A percentile compares a stretch with the other conserved stretches of the same genome.
phyloP scores from a whole-genome alignment of 2,888 invertebrate genomes.

The Rhingia campestris region DNA sequence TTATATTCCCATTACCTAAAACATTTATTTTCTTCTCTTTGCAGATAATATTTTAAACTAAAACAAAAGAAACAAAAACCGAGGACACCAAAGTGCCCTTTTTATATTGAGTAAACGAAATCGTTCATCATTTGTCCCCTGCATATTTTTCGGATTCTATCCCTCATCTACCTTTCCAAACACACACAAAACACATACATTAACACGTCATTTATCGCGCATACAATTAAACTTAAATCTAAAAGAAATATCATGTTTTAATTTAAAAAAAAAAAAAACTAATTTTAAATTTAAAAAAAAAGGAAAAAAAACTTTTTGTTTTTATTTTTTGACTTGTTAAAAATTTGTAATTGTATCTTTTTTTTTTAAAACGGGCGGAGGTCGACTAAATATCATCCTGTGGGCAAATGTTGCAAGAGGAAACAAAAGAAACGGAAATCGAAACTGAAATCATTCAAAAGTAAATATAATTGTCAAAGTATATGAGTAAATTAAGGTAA shows the following conservation, averaged over 20 bases:
- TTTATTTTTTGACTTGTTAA: slow-evolving; percentile 28
- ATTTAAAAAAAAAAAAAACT: slow-evolving; percentile 31
- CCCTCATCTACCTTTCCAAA: slow-evolving; percentile 45
- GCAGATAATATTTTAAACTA: slow-evolving; percentile 67
- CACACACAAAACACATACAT: slow-evolving; percentile 2
- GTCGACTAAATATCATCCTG: slow-evolving; percentile 49
- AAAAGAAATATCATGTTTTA: slow-evolving; percentile 45
- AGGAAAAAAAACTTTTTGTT: slow-evolving; percentile 13
- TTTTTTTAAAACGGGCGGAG: slow-evolving; percentile 46
- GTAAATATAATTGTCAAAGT: slow-evolving; percentile 67
- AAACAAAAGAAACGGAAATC: slow-evolving; percentile 32
- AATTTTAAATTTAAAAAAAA: slow-evolving; percentile 28
- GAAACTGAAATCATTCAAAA: slow-evolving; percentile 71
- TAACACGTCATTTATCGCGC: slow-evolving; percentile 45
- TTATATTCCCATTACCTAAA: too few species aligned
- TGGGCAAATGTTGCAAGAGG: slow-evolving; percentile 58
- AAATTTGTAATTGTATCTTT: slow-evolving; percentile 32
- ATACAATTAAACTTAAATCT: slow-evolving; percentile 47
- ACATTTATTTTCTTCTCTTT: slow-evolving; percentile 19
- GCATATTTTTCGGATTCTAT: slow-evolving; percentile 58
- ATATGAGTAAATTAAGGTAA: slow-evolving; percentile 71
- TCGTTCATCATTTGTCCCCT: slow-evolving; percentile 65
- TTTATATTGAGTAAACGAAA: slow-evolving; percentile 72
- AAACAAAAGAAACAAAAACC: slow-evolving; percentile 41
- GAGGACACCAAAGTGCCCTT: slow-evolving; percentile 75